Base-by-base conservation (phyloP, 2,797 vertebrate genomes). In the Gallinago nigripennis region DNA sequence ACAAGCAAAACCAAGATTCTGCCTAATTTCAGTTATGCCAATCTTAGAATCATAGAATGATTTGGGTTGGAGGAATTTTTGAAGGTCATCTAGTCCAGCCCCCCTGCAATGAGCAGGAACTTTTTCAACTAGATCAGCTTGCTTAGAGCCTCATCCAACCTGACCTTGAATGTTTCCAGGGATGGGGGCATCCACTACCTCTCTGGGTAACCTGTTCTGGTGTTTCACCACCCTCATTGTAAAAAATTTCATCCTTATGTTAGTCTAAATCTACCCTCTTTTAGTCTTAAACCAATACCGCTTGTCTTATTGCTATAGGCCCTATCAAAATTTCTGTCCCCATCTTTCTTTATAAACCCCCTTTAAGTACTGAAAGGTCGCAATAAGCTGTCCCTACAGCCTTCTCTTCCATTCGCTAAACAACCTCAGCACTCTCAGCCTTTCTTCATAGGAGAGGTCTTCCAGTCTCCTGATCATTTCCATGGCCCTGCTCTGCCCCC, bases 71-170 rank as follows among this genome's bases (percentile, higher is more conserved):
- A 54, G 21, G 28, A 23, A 51, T 25, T 3, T 72, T 81, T 9
- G 24, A 37, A 51, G 35, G 16, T 30, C 35, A 37, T 17, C 17
- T 17, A 31, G 6, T 45, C 28, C n/a, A 45, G 17, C 11, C 3
- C 27, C 16, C 4, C 16, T 50, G 24, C 30, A 10, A 16, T 16
- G 2, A 33, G 16, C 16, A 75, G 19, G 19, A 12, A 41, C 12
- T 25, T 39, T 28, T 68, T 23, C 30, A 28, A 30, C 10, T 57
- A 48, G 10, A 65, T 41, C 11, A 11, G 12, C 15, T 16, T 79
- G 19, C 39, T 24, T 16, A 66, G 11, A 56, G 41, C 16, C n/a
- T 20, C 0, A 0, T 61, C 54, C 54, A 61, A 28, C 21, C 23
- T 53, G 46, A 31, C 16, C 50, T 54, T 54, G 69, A n/a, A 54